Conservation (phyloP, 2,888 invertebrate genomes). For the Zaprionus obscuricornis region DNA sequence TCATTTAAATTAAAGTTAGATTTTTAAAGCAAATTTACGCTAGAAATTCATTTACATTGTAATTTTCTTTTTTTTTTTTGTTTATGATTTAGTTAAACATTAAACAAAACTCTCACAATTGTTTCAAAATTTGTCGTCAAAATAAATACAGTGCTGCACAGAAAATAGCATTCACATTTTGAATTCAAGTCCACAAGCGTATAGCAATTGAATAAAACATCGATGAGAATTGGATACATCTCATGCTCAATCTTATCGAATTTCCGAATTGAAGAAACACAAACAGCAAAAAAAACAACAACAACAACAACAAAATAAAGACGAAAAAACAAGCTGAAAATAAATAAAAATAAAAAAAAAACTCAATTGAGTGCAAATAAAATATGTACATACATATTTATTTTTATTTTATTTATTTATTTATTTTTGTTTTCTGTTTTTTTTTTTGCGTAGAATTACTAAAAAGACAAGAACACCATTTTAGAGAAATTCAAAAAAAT, state of each 20-base stretch:
- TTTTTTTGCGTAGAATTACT: constrained; percentile 7
- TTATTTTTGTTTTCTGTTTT: constrained; percentile 24
- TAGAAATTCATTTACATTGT: not conserved
- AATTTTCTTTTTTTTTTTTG: no score
- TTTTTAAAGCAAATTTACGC: not conserved
- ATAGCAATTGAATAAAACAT: constrained; percentile 32
- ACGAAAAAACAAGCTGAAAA: constrained; percentile 4
- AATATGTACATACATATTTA: not conserved
- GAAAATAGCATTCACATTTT: constrained; percentile 18
- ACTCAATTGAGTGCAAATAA: constrained; percentile 34
- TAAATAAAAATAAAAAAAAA: constrained; percentile 25
- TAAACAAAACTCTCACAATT: not conserved
- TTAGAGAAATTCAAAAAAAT: not conserved
- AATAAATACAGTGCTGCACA: no score
- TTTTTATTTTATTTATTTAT: not conserved
- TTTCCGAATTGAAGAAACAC: no score
- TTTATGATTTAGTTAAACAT: no score
- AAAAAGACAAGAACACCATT: constrained; percentile 7
- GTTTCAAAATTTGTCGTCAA: not conserved
- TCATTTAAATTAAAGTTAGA: no score
- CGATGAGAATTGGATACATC: not conserved
- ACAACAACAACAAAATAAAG: no score
- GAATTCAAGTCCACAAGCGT: constrained; percentile 11
- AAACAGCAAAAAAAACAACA: no score
- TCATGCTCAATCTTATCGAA: no score